Evolutionary conservation across 2,888 invertebrate genomes (phyloP).

Genomic region (Frankliniella intonsa): DNA sequence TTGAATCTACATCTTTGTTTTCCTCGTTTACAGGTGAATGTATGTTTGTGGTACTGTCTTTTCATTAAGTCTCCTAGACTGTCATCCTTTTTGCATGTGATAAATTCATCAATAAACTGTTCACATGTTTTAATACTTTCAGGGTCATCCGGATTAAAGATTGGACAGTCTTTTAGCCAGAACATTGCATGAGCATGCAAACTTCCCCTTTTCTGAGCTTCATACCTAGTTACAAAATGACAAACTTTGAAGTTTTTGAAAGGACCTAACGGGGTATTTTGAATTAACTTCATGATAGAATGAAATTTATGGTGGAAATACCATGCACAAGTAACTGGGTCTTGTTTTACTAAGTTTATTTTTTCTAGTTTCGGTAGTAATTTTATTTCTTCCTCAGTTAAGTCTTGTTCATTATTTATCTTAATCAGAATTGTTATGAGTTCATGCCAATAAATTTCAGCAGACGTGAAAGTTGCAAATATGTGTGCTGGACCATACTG

Average conservation of each 20-base stretch:
- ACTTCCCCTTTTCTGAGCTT: neutral
- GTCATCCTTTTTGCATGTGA: constrained; percentile 36
- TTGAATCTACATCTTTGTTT: constrained; percentile 31
- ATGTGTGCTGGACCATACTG: too few species aligned
- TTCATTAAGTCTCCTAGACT: constrained; percentile 33
- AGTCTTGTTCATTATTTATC: too few species aligned
- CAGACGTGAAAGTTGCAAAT: neutral
- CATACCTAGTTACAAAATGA: neutral
- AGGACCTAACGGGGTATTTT: neutral
- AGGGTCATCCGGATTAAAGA: neutral
- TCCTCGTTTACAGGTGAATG: constrained; percentile 37
- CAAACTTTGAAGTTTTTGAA: neutral
- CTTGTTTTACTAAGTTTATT: too few species aligned
- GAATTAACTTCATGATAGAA: neutral
- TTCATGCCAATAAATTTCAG: neutral
- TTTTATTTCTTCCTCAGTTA: too few species aligned
- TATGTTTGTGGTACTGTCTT: constrained; percentile 38
- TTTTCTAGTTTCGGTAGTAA: too few species aligned
- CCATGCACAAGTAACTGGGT: too few species aligned
- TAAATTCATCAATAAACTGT: too few species aligned
- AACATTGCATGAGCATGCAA: neutral
- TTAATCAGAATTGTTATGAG: too few species aligned
- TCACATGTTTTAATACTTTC: neutral
- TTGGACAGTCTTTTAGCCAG: neutral
- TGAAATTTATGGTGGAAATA: too few species aligned